Base-by-base conservation (phyloP, 2,888 invertebrate genomes). In the Carcina quercana region DNA sequence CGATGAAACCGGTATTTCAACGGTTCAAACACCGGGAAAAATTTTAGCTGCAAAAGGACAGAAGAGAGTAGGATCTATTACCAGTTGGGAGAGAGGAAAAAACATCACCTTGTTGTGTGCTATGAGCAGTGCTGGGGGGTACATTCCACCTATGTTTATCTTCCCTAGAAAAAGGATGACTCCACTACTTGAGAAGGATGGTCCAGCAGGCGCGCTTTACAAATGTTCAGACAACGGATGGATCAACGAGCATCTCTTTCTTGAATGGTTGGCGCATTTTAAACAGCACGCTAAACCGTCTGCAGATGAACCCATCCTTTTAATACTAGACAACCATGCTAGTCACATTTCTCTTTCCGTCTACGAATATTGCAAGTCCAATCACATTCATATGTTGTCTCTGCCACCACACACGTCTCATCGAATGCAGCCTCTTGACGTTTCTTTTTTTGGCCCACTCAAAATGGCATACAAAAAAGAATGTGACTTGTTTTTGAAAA, bases 361-460 rank as follows among this genome's bases (percentile, higher is more conserved):
- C 40, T 42, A n/a, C 36, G 28, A 13, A 5, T 26, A 26, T 10
- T 14, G 2, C 28, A 30, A 15, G 37, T 39, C n/a, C 30, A 35
- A 3, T 17, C 25, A 7, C 25, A 34, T 22, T 32, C 8, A 15
- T 26, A 15, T n/a, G 4, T 6, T 26, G 32, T 53, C 15, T 25
- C 45, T 43, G 30, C 41, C 37, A 17, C 42, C 39, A 24, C 61
- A 58, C 37, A 61, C 54, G 33, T 47, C 47, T 15, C 58, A 66
- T 38, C 47, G 51, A 24, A 25, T 60, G 8, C 63, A 66, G 39
- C 65, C 61, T 12, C 35, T 63, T 15, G 58, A 58, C 35, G 35
- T 47, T n/a, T 36, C 51, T 14, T 48, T 65, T 5, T 38, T 35
- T 25, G 30, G 34, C 12, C 27, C 35, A 10, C 32, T 38, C 7